These are phyloP conservation scores for Apis laboriosa DNA, from an alignment of 1,140 invertebrate genomes.

Conservation along the genomic window DNA sequence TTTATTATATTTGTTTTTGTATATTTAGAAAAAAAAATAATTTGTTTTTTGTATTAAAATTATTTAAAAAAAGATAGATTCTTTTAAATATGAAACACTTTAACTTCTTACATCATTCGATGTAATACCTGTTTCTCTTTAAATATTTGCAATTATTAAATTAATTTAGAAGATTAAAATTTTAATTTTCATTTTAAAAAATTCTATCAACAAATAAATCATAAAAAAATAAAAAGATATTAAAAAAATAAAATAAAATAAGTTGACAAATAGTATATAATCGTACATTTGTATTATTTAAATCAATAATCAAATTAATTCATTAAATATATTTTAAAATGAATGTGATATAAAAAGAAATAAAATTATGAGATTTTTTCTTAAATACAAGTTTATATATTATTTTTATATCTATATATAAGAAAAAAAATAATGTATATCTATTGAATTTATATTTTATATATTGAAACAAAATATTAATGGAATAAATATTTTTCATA, in stretches of 20 bases:
- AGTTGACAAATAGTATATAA: background rate
- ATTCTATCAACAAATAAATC: background rate
- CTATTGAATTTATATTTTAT: background rate
- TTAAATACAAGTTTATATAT: background rate
- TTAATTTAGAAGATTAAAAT: background rate
- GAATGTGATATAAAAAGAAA: background rate
- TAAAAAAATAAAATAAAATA: background rate
- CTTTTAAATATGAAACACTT: constrained; percentile 16
- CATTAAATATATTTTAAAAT: background rate
- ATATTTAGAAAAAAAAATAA: background rate
- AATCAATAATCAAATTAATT: constrained; percentile 3
- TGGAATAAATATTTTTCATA: background rate
- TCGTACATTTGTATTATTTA: background rate
- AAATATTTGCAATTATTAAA: background rate
- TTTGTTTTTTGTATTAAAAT: background rate
- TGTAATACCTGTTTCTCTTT: background rate
- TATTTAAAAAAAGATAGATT: constrained; percentile 2
- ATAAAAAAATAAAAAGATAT: background rate
- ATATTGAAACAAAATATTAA: background rate
- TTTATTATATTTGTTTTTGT: background rate
- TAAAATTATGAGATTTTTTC: background rate
- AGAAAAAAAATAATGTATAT: background rate
- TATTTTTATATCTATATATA: background rate
- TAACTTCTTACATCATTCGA: constrained; percentile 46
- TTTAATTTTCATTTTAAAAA: background rate